phyloP scores from a whole-genome alignment of 2,113 vertebrate genomes.

The Hepsetus odoe region DNA sequence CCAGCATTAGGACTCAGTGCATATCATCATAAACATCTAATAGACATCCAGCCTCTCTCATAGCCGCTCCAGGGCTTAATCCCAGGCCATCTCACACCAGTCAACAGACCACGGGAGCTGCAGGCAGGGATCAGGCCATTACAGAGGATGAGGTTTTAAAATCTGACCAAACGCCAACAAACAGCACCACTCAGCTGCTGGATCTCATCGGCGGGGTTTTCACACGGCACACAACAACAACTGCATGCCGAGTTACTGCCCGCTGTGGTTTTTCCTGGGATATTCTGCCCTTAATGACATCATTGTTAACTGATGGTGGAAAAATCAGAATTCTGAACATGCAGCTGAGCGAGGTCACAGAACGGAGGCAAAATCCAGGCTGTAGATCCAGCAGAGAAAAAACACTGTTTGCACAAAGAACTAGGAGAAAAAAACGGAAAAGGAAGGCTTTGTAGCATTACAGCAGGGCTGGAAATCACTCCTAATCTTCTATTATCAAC shows the following conservation, averaged over 20 bases:
- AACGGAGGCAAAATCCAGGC: neutral
- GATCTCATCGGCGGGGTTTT: neutral
- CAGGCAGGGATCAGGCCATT: constrained; percentile 23
- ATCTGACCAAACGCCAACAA: neutral
- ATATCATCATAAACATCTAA: constrained; percentile 16
- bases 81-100: constrained; percentile 19
- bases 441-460: too few species aligned
- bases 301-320: neutral
- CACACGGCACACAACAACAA: neutral
- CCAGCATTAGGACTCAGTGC: constrained; percentile 13
- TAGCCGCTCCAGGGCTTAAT: constrained; percentile 8
- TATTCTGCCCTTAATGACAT: neutral
- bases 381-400: neutral
- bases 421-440: too few species aligned
- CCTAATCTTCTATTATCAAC: too few species aligned
- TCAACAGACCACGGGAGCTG: constrained; percentile 27
- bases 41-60: neutral
- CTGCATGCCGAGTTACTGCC: neutral
- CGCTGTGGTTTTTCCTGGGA: neutral
- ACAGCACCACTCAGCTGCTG: constrained; percentile 13
- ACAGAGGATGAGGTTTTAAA: constrained; percentile 1
- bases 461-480: too few species aligned
- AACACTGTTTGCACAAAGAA: neutral
- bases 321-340: neutral
- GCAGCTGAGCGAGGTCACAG: neutral